Percentiles rank a stretch among this genome's conserved stretches.
Conservation (phyloP, 2,888 invertebrate genomes). For the Rotaria magnacalcarata region DNA sequence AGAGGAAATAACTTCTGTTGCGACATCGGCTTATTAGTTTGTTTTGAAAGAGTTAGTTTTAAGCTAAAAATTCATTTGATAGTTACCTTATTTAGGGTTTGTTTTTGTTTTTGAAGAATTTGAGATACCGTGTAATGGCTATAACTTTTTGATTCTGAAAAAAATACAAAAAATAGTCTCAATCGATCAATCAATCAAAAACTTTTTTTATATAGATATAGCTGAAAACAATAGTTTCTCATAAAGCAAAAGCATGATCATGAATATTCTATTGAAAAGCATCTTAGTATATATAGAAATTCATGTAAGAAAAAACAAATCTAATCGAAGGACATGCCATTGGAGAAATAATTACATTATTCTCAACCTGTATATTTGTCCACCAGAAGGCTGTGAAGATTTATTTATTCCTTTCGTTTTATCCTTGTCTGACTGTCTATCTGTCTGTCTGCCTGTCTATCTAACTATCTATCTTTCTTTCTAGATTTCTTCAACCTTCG, state of each 20-base stretch:
- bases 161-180: too few species aligned
- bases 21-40: too few species aligned
- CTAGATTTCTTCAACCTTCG: slow-evolving; percentile 17
- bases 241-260: not conserved
- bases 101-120: too few species aligned
- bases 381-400: not conserved
- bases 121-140: too few species aligned
- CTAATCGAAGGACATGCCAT: not conserved
- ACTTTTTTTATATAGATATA: too few species aligned
- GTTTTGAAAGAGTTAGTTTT: too few species aligned
- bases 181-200: too few species aligned
- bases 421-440: not conserved
- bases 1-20: too few species aligned
- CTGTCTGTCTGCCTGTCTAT: not conserved
- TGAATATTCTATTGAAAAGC: not conserved
- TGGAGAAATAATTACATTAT: not conserved
- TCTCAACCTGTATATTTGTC: not conserved
- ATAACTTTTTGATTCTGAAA: too few species aligned
- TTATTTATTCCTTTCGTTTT: slow-evolving; percentile 18
- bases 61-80: too few species aligned
- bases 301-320: not conserved
- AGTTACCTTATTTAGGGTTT: too few species aligned
- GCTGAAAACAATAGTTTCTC: too few species aligned
- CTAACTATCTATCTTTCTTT: not conserved
- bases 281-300: not conserved